A percentile compares a stretch with the other conserved stretches of the same genome.
phyloP scores from a whole-genome alignment of 2,888 invertebrate species.

The Tyria jacobaeae region DNA sequence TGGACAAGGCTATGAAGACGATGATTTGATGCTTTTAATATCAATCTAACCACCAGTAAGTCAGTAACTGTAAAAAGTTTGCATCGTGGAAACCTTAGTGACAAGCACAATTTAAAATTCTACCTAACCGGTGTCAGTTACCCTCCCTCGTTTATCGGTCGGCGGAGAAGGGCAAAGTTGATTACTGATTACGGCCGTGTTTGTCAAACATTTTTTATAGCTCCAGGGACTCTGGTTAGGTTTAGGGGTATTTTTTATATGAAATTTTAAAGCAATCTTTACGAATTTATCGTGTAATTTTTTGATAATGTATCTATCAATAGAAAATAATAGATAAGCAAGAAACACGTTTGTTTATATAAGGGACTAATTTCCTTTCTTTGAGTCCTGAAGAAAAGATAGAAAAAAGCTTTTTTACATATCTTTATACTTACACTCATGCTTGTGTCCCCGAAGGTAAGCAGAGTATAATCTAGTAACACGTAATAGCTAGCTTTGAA shows the following conservation, averaged over 20 bases:
- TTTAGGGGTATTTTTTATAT: conserved; percentile 6
- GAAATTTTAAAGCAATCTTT: conserved; percentile 16
- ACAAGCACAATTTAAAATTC: conserved; percentile 30
- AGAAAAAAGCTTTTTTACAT: no score
- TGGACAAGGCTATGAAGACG: no score
- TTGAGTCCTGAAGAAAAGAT: no score
- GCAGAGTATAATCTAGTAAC: no score
- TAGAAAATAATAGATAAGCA: no score
- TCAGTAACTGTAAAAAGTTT: background rate
- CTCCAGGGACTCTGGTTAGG: conserved; percentile 14
- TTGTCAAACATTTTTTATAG: conserved; percentile 41
- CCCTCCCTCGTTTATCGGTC: conserved; percentile 32
- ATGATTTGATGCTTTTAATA: no score
- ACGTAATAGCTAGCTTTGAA: no score
- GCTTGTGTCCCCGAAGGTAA: no score
- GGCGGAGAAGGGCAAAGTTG: conserved; percentile 44
- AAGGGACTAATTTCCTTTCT: no score
- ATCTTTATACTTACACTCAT: no score
- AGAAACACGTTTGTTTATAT: no score
- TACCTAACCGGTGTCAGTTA: conserved; percentile 32
- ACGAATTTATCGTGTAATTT: background rate
- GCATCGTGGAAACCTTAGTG: conserved; percentile 11
- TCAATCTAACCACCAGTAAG: background rate
- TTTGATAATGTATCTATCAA: no score
- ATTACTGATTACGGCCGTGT: conserved; percentile 54